These are phyloP conservation scores for Theodoxus fluviatilis DNA, from an alignment of 2,888 invertebrate genomes.

Conservation along the genomic window DNA sequence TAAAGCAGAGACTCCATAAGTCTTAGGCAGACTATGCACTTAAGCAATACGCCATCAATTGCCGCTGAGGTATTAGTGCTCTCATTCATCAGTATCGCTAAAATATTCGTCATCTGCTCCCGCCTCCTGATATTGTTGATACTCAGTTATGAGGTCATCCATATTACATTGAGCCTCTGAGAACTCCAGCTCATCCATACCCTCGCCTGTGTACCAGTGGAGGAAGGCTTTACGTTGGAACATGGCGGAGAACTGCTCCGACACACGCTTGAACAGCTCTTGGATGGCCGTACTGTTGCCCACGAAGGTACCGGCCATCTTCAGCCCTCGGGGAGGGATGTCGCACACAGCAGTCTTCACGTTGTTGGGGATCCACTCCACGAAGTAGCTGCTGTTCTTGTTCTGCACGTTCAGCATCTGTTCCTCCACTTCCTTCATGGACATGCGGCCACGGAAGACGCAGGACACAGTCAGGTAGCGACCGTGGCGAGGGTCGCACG, in stretches of 20 bases:
- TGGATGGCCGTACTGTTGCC: slow-evolving; percentile 30
- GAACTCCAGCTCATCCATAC: slow-evolving; percentile 29
- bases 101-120: too few relatives aligned
- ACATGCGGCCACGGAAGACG: slow-evolving; percentile 31
- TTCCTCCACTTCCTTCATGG: slow-evolving; percentile 32
- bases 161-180: slow-evolving; percentile 14
- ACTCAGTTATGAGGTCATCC: slow-evolving; percentile 27
- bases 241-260: slow-evolving; percentile 23
- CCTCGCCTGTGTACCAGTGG: slow-evolving; percentile 30
- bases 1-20: too few relatives aligned
- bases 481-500: slow-evolving; percentile 27
- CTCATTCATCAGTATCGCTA: too few relatives aligned
- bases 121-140: slow-evolving; percentile 31
- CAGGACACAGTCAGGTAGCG: slow-evolving; percentile 30
- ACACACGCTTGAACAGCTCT: slow-evolving; percentile 24
- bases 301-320: slow-evolving; percentile 28
- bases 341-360: slow-evolving; percentile 30
- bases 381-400: slow-evolving; percentile 26
- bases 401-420: slow-evolving; percentile 24
- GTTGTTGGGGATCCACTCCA: slow-evolving; percentile 31
- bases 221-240: slow-evolving; percentile 24
- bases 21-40: too few relatives aligned
- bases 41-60: too few relatives aligned
- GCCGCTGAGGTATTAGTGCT: too few relatives aligned
- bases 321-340: slow-evolving; percentile 27